A percentile compares a stretch with the other conserved stretches of the same genome.
Conservation (phyloP, 1,140 invertebrate genomes). For the Cyclina sinensis region DNA sequence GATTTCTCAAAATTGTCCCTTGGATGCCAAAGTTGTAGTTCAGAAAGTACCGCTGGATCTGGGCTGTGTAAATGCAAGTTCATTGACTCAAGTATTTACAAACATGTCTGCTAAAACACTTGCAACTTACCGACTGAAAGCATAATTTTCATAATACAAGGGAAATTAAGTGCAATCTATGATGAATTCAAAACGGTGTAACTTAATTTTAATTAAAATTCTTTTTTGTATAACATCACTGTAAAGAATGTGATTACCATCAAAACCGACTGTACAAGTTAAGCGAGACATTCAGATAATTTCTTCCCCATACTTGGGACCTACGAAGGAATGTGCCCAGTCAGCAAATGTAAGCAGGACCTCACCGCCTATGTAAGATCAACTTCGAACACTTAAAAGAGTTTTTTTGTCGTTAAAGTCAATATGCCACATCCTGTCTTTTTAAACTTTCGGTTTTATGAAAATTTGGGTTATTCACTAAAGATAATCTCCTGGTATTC, state of each 20-base stretch:
- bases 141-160: too few relatives aligned
- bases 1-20: too few relatives aligned
- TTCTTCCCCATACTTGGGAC: not conserved
- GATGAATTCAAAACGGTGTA: too few relatives aligned
- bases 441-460: slow-evolving; percentile 65
- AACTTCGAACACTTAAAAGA: slow-evolving; percentile 20
- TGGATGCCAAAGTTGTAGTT: too few relatives aligned
- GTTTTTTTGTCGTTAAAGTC: slow-evolving; percentile 56
- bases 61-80: too few relatives aligned
- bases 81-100: too few relatives aligned
- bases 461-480: slow-evolving; percentile 43
- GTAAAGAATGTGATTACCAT: slow-evolving; percentile 4
- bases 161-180: too few relatives aligned
- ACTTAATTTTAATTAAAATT: too few relatives aligned
- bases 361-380: slow-evolving; percentile 49
- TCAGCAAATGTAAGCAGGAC: slow-evolving; percentile 39
- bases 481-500: slow-evolving; percentile 46
- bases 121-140: too few relatives aligned
- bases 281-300: not conserved
- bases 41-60: too few relatives aligned
- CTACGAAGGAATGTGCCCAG: slow-evolving; percentile 51
- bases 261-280: not conserved
- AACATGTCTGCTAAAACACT: too few relatives aligned
- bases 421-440: slow-evolving; percentile 62
- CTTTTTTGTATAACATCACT: not conserved